These are phyloP conservation scores for Poecilus cupreus DNA, from an alignment of 2,888 invertebrate species.

Conservation along the genomic window DNA sequence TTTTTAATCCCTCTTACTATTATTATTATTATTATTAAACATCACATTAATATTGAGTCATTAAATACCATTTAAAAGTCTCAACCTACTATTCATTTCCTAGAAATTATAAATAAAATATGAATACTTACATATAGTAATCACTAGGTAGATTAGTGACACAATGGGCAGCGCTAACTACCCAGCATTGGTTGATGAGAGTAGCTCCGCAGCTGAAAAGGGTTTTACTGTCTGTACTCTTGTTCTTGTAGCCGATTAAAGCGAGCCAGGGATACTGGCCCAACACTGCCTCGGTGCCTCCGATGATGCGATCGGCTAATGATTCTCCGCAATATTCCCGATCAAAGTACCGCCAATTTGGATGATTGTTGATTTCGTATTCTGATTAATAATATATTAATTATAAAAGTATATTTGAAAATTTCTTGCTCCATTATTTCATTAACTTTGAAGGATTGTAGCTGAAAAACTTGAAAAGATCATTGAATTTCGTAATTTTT, in stretches of 20 bases:
- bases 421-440: too few relatives aligned
- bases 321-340: constrained; percentile 76
- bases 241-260: constrained; percentile 75
- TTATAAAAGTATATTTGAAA: too few relatives aligned
- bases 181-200: constrained; percentile 69
- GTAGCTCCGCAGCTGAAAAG: constrained; percentile 71
- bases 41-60: too few relatives aligned
- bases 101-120: background rate
- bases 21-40: too few relatives aligned
- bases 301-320: constrained; percentile 77
- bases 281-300: constrained; percentile 76
- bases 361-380: constrained; percentile 67
- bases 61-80: too few relatives aligned
- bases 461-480: too few relatives aligned
- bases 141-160: constrained; percentile 62
- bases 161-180: constrained; percentile 73
- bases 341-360: constrained; percentile 74
- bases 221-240: constrained; percentile 15
- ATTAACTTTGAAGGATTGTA: too few relatives aligned
- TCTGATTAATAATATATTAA: too few relatives aligned
- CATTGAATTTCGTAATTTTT: too few relatives aligned
- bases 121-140: constrained; percentile 53
- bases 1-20: too few relatives aligned
- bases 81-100: too few relatives aligned
- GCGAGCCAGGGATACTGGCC: constrained; percentile 81